Evolutionary conservation across 2,888 invertebrate genomes (phyloP), one percentile per base, ranked within the genome.

Genomic region (Molorchus minor): DNA sequence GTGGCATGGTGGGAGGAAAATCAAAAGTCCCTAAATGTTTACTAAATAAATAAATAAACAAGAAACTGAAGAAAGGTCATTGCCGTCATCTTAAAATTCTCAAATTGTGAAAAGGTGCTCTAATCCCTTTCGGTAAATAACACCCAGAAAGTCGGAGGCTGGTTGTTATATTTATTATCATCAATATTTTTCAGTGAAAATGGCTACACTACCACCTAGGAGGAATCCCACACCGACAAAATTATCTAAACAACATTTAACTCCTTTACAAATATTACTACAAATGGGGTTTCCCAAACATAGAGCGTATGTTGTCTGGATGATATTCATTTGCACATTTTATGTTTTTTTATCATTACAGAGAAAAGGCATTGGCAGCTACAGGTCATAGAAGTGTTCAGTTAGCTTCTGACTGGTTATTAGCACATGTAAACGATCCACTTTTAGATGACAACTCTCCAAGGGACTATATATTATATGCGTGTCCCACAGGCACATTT

Each of bases 211-310:
- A 79, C 92, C 93, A 64, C 91, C 92, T 33, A 84, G 92, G 65
- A 90, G 91, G 82, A 88, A 88, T 80, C 87, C 88, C 49, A 87
- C 89, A 55, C 87, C 89, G 7, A 88, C 88, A 60, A 89, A 87
- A 81, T 86, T 87, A 70, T 87, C 86, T 5, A 91, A 90, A 79
- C 89, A 90, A 78, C 86, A 89, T 80, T 81, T 88, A 64, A 88
- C 90, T 35, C 92, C 94, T 3, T 82, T 93, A 67, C 91, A 94
- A 82, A 92, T 90, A 56, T 83, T 95, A 30, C 81, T 94, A 64
- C 93, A 93, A 82, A 91, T 95, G 90, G 95, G 95, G 29, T 94
- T 95, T 81, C 88, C 92, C 2, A 91, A 89, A 81, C 90, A 92
- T 74, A 86, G 94, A 83, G 93, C 92, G 94, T 95, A 86, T 88